Evolutionary conservation across 2,113 vertebrate genomes (phyloP), one percentile per base, ranked within the genome.

Genomic region (Ophiodon elongatus): DNA sequence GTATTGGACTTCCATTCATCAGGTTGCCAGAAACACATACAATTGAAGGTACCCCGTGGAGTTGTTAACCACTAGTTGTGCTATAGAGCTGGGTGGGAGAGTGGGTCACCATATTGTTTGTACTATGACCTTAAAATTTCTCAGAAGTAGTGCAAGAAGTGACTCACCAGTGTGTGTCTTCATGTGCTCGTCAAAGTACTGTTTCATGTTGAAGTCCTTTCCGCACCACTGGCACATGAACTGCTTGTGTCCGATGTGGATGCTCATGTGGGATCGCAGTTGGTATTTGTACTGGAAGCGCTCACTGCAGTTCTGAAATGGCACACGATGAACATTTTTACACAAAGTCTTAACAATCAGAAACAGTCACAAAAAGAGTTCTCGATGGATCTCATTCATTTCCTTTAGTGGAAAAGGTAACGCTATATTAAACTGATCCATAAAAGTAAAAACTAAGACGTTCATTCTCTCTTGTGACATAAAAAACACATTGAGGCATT

Each of bases 211-310:
- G 95, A 99, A 99, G 93, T 99, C 98, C 93, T 99, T 99, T 92
- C 98, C 98, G 4, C 98, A 99, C 97, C 98, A 99, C 95, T 99
- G 98, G 94, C 98, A 99, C 98, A 99, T 99, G 94, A 99, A 99
- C 96, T 99, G 97, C 33, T 99, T 99, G 95, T 99, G 97, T 78
- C 98, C 98, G 4, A 99, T 98, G 95, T 99, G 98, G 88, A 99
- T 98, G 94, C 97, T 99, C 98, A 99, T 99, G 95, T 99, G 98
- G 63, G 98, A 99, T 31, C 97, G 97, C 60, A 99, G 97, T 94
- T 99, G 98, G 93, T 99, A 99, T 94, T 99, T 99, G 95, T 99
- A 99, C 93, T 99, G 98, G 87, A 99, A 98, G 23, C 97, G 96
- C 87, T 99, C 97, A 0, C 95, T 98, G 91, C 97, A 99, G 94